Conservation (phyloP, 2,113 vertebrate species). For the Pangasianodon hypophthalmus region DNA sequence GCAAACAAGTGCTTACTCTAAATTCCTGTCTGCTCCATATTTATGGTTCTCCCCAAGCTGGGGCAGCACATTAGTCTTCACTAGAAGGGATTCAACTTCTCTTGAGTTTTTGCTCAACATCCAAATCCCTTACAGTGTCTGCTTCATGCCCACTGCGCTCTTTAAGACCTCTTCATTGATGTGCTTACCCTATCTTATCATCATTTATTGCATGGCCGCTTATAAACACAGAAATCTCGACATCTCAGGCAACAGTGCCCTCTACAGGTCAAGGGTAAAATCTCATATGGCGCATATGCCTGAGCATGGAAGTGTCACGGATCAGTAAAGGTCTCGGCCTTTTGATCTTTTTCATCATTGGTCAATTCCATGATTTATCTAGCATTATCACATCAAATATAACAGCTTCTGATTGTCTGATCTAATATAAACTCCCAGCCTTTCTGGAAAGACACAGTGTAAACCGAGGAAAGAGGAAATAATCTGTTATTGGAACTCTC, state of each 20-base stretch:
- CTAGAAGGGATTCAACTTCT: not conserved
- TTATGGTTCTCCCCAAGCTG: constrained; percentile 18
- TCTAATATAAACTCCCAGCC: constrained; percentile 13
- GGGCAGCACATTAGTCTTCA: not conserved
- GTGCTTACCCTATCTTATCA: not conserved
- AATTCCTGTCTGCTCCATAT: constrained; percentile 19
- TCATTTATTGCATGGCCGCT: not conserved
- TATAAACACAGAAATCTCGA: not conserved
- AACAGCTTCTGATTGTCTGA: constrained; percentile 1
- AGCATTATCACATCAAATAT: constrained; percentile 29
- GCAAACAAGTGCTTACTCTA: constrained; percentile 36
- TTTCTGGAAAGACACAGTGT: not conserved
- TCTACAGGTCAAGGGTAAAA: constrained; percentile 45
- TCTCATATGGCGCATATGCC: not conserved
- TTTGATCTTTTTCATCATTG: constrained; percentile 29
- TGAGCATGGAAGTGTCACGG: not conserved
- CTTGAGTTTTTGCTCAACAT: not conserved
- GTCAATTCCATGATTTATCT: constrained; percentile 36
- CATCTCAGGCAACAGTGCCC: constrained; percentile 52
- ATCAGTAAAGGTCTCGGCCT: constrained; percentile 19
- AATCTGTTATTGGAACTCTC: not conserved
- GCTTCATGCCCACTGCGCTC: not conserved
- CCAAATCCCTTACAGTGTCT: not conserved
- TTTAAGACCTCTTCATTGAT: not conserved
- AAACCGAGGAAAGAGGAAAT: not conserved